A percentile compares a stretch with the other conserved stretches of the same genome.
phyloP scores from a whole-genome alignment of 2,797 vertebrate genomes.

The Pantherophis vulpinus region DNA sequence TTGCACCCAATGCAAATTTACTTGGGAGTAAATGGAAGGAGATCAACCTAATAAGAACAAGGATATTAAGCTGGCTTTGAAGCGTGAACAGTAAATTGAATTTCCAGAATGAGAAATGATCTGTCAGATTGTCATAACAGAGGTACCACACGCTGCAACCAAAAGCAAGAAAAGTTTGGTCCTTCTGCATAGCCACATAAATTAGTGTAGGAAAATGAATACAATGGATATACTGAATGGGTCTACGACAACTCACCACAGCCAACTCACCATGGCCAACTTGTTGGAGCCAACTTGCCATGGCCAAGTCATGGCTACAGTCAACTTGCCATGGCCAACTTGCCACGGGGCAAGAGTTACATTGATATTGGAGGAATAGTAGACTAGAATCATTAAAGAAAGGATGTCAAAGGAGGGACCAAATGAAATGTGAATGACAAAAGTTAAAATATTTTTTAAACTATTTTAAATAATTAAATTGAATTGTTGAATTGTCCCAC shows the following conservation, averaged over 20 bases:
- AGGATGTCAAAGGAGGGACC: too few relatives aligned
- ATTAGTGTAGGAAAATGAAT: neutral
- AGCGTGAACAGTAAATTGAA: neutral
- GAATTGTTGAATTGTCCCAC: too few relatives aligned
- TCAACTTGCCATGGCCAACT: too few relatives aligned
- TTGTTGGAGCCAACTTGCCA: too few relatives aligned
- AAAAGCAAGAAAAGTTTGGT: neutral
- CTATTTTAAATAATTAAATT: too few relatives aligned
- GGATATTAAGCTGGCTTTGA: neutral
- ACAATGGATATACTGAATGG: neutral
- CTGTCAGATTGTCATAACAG: neutral
- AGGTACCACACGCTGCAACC: neutral
- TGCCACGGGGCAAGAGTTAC: too few relatives aligned
- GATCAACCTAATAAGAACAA: neutral
- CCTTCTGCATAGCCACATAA: neutral
- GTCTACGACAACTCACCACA: neutral
- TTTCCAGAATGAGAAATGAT: neutral
- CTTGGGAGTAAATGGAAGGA: neutral
- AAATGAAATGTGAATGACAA: too few relatives aligned
- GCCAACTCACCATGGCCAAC: too few relatives aligned
- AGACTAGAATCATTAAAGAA: too few relatives aligned
- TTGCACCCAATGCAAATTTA: neutral
- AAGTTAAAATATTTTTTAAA: too few relatives aligned
- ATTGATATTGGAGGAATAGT: too few relatives aligned
- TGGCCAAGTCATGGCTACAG: too few relatives aligned